Evolutionary conservation across 2,113 vertebrate species (phyloP).

Genomic region (Geococcyx californianus): DNA sequence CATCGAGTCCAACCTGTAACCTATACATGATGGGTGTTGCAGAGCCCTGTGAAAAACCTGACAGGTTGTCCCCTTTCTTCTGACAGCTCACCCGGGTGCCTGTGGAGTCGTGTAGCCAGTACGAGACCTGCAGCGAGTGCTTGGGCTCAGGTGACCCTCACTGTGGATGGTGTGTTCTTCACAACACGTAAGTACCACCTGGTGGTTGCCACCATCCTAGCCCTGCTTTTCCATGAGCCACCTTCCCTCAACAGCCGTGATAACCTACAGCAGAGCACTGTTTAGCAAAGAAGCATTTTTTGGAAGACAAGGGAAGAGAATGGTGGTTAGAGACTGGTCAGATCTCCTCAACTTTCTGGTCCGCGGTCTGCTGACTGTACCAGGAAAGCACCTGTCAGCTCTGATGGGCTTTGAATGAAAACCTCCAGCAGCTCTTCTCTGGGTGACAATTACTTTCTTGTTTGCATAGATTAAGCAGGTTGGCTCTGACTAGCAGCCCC

Average conservation of each 20-base stretch:
- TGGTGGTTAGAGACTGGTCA: background rate
- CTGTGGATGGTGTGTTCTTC: conserved; percentile 98
- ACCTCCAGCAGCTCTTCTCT: background rate
- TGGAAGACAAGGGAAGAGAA: background rate
- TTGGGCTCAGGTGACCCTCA: conserved; percentile 95
- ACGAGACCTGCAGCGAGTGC: conserved; percentile 89
- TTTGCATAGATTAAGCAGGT: background rate
- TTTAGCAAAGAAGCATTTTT: background rate
- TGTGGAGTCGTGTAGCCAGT: conserved; percentile 91
- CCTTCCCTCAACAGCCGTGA: background rate
- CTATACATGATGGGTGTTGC: too few species aligned
- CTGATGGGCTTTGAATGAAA: background rate
- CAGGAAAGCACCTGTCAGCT: background rate
- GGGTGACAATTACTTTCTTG: background rate
- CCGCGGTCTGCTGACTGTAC: background rate
- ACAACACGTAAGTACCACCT: conserved; percentile 88
- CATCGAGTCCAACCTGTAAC: too few species aligned
- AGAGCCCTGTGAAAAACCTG: background rate
- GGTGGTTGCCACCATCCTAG: background rate
- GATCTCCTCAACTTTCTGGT: background rate
- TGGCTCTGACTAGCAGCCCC: background rate
- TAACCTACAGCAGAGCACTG: background rate
- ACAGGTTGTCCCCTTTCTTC: conserved; percentile 15
- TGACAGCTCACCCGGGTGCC: conserved; percentile 91
- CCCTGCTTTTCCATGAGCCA: rapidly evolving